These are phyloP conservation scores for Callorhinus ursinus DNA, from an alignment of 2,113 vertebrate genomes.

Conservation along the genomic window DNA sequence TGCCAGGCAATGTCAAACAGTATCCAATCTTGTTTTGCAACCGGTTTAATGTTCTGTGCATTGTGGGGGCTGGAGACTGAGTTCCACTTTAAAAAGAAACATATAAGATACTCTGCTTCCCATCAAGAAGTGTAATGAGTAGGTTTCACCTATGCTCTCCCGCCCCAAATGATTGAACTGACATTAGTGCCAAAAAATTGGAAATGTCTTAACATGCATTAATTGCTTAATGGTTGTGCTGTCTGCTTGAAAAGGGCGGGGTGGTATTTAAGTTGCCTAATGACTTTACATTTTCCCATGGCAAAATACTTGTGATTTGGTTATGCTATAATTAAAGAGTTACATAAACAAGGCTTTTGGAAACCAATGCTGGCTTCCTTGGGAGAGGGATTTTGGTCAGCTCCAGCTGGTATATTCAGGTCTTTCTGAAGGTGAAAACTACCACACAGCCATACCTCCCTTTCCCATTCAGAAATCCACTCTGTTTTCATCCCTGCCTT, in stretches of 20 bases:
- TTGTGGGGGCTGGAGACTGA: slow-evolving; percentile 62
- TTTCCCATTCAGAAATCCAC: not conserved
- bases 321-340: slow-evolving; percentile 88
- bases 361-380: slow-evolving; percentile 85
- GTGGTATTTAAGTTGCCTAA: slow-evolving; percentile 87
- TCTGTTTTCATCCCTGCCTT: not conserved
- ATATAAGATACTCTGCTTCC: slow-evolving; percentile 53
- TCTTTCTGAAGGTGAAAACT: not conserved
- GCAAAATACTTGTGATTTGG: slow-evolving; percentile 82
- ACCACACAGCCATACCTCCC: not conserved
- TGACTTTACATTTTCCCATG: slow-evolving; percentile 88
- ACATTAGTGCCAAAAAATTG: slow-evolving; percentile 81
- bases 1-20: slow-evolving; percentile 74
- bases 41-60: slow-evolving; percentile 50
- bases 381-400: slow-evolving; percentile 75
- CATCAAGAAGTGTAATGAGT: slow-evolving; percentile 63
- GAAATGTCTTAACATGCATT: slow-evolving; percentile 84
- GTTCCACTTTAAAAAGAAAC: slow-evolving; percentile 70
- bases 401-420: slow-evolving; percentile 39
- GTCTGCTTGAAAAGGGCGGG: slow-evolving; percentile 84
- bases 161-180: slow-evolving; percentile 71
- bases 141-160: slow-evolving; percentile 76
- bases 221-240: slow-evolving; percentile 85
- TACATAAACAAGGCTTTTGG: slow-evolving; percentile 88
- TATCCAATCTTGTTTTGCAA: slow-evolving; percentile 79